Conservation (phyloP, 2,113 vertebrate species). For the Rattus norvegicus region DNA sequence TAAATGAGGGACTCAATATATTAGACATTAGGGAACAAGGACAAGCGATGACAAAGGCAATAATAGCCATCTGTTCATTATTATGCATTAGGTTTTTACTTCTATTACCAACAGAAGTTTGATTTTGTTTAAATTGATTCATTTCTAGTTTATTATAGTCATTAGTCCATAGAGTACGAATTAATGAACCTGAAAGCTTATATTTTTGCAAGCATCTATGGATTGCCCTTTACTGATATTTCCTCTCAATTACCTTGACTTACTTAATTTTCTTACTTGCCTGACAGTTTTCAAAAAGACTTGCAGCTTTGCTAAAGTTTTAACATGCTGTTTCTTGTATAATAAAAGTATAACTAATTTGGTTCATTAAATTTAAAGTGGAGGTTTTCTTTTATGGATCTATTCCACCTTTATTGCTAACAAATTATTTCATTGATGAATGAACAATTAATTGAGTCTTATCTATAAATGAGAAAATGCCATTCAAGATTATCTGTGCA, state of each 20-base stretch:
- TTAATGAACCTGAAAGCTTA: slow-evolving; percentile 43
- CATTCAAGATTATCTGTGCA: neutral
- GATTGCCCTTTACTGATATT: slow-evolving; percentile 27
- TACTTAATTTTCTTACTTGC: slow-evolving; percentile 28
- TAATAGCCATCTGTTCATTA: slow-evolving; percentile 29
- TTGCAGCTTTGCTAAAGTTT: neutral
- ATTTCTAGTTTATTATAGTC: slow-evolving; percentile 54
- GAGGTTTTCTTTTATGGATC: neutral
- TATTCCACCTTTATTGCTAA: neutral
- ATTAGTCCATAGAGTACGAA: slow-evolving; percentile 20
- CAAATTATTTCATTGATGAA: neutral
- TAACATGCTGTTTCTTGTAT: neutral
- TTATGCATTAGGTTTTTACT: slow-evolving; percentile 11
- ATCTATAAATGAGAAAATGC: neutral
- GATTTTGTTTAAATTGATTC: slow-evolving; percentile 33
- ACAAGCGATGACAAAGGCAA: neutral
- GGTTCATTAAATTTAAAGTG: slow-evolving; percentile 25
- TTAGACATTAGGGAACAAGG: slow-evolving; percentile 9
- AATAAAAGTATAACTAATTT: slow-evolving; percentile 35
- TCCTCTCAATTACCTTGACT: neutral
- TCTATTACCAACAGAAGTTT: slow-evolving; percentile 21
- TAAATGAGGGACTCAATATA: neutral
- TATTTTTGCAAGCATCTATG: neutral
- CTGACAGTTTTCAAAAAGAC: neutral
- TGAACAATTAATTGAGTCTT: neutral